Conservation (phyloP, 2,797 vertebrate genomes). For the Gobionotothen gibberifrons region DNA sequence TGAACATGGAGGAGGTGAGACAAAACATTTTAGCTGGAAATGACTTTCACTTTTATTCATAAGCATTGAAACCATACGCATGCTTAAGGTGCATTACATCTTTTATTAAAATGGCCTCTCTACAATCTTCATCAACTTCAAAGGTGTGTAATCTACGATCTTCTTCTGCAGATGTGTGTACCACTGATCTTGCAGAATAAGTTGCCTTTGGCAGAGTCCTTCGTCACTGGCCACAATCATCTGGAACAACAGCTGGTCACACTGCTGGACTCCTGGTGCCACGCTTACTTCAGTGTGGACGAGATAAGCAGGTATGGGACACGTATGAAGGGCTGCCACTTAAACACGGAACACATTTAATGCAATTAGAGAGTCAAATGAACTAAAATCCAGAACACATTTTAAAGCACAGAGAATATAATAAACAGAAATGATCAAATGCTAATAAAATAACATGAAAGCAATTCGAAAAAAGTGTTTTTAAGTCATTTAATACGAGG, state of each 20-base stretch:
- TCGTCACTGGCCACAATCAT: conserved; percentile 69
- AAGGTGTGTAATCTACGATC: background rate
- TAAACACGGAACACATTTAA: too few relatives aligned
- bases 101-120: background rate
- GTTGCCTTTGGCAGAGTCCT: conserved; percentile 77
- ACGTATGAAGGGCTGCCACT: background rate
- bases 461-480: too few relatives aligned
- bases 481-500: too few relatives aligned
- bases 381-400: too few relatives aligned
- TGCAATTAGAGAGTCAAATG: too few relatives aligned
- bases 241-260: conserved; percentile 77
- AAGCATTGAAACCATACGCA: background rate
- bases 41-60: conserved; percentile 9
- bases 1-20: conserved; percentile 84
- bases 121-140: background rate
- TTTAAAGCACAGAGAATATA: too few relatives aligned
- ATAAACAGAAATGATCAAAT: too few relatives aligned
- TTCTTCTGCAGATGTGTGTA: conserved; percentile 77
- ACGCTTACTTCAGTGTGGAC: conserved; percentile 66
- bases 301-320: conserved; percentile 56
- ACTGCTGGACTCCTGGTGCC: conserved; percentile 85
- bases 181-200: conserved; percentile 84
- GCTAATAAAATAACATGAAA: too few relatives aligned
- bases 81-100: background rate
- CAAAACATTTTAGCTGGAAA: background rate